Evolutionary conservation across 2,888 invertebrate species (phyloP).

Genomic region (Spodoptera exigua): DNA sequence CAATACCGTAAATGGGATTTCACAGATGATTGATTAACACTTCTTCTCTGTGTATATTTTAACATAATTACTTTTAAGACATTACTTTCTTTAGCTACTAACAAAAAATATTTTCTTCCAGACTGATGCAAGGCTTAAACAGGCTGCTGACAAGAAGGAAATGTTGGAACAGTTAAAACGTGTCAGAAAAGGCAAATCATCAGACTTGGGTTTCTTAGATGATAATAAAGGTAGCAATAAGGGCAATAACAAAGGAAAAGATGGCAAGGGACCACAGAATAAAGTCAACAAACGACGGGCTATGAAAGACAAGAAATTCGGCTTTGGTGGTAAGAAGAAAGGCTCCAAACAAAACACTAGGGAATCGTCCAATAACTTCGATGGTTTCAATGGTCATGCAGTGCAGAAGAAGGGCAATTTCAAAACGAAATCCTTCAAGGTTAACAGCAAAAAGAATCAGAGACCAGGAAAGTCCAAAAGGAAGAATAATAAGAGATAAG

Average conservation of each 20-base stretch:
- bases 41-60: not conserved
- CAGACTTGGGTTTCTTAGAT: slow-evolving; percentile 94
- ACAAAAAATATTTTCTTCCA: slow-evolving; percentile 76
- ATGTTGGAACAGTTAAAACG: slow-evolving; percentile 98
- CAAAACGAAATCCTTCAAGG: slow-evolving; percentile 81
- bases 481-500: slow-evolving; percentile 77
- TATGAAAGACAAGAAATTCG: slow-evolving; percentile 95
- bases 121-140: slow-evolving; percentile 94
- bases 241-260: slow-evolving; percentile 64
- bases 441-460: slow-evolving; percentile 82
- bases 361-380: slow-evolving; percentile 92
- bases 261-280: slow-evolving; percentile 68
- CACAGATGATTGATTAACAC: slow-evolving; percentile 1
- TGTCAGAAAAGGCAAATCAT: slow-evolving; percentile 95
- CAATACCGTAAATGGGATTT: slow-evolving; percentile 1
- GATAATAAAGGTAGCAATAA: slow-evolving; percentile 84
- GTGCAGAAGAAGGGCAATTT: slow-evolving; percentile 78
- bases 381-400: slow-evolving; percentile 85
- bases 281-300: slow-evolving; percentile 87
- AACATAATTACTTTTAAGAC: not conserved
- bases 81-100: not conserved
- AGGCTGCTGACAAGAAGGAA: slow-evolving; percentile 97
- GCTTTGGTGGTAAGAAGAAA: slow-evolving; percentile 98
- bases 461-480: slow-evolving; percentile 89
- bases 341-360: slow-evolving; percentile 96